Evolutionary conservation across 37 sponge, comb jelly and placozoan species (phyloP).

Genomic region (Lycopodina hypogea): DNA sequence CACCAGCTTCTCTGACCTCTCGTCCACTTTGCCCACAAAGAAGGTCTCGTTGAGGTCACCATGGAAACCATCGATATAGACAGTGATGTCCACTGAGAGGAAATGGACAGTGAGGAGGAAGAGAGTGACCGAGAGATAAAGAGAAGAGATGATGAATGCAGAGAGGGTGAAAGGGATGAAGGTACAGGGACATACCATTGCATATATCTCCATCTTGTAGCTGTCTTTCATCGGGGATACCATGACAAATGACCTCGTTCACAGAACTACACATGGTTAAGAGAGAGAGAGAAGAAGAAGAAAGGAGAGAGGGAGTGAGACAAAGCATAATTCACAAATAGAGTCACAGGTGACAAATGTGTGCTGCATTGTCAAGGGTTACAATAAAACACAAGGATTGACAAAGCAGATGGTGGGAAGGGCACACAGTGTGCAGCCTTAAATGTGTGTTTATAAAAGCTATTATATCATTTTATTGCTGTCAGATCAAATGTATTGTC

Average conservation of each 20-base stretch:
- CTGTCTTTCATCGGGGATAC: slow-evolving; percentile 90
- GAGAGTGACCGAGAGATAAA: no score
- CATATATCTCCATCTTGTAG: slow-evolving; percentile 90
- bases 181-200: slow-evolving; percentile 53
- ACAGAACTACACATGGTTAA: slow-evolving; percentile 63
- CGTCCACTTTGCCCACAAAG: slow-evolving; percentile 89
- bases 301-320: background rate
- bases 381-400: no score
- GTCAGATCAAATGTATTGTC: no score
- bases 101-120: background rate
- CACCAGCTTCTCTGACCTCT: slow-evolving; percentile 65
- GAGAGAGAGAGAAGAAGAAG: background rate
- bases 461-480: no score
- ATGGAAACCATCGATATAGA: slow-evolving; percentile 87
- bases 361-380: no score
- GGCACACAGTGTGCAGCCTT: no score
- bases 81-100: slow-evolving; percentile 73
- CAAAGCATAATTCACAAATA: no score
- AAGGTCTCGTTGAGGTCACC: slow-evolving; percentile 96
- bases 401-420: no score
- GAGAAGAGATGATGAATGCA: background rate
- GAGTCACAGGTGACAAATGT: no score
- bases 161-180: no score
- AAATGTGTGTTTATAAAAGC: no score
- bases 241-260: slow-evolving; percentile 97